These are phyloP conservation scores for Palythoa caribaeorum DNA, from an alignment of 92 coral and sea anemone genomes.

Conservation along the genomic window DNA sequence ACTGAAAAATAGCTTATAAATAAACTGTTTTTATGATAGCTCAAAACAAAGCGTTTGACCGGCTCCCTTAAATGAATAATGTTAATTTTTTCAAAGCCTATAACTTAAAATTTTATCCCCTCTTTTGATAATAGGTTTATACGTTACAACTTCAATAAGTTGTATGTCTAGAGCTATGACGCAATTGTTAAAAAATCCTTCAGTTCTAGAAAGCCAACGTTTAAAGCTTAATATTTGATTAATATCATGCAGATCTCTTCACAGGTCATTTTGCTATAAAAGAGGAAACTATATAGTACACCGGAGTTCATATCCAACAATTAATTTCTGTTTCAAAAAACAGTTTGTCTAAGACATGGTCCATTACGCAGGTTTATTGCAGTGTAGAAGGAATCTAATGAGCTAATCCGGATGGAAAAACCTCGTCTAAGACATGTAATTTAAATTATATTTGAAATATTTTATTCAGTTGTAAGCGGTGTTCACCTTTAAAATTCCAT, in stretches of 20 bases:
- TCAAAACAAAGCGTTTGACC: not conserved
- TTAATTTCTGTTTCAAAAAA: slow-evolving; percentile 12
- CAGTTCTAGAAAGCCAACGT: not conserved
- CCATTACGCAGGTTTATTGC: slow-evolving; percentile 20
- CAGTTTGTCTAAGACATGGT: not conserved
- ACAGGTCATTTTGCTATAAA: not conserved
- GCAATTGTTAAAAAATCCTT: not conserved
- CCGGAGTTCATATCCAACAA: not conserved
- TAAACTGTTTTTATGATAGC: not conserved
- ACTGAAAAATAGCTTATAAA: not conserved
- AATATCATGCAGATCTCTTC: not conserved
- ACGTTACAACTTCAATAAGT: no score
- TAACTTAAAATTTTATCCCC: no score
- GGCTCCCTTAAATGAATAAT: not conserved
- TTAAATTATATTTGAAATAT: no score
- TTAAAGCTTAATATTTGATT: not conserved
- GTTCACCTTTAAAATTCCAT: no score
- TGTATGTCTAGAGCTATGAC: no score
- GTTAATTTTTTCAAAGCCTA: no score
- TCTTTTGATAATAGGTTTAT: no score
- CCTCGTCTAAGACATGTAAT: no score
- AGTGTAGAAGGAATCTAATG: not conserved
- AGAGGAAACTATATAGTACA: not conserved
- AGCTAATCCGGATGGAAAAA: not conserved
- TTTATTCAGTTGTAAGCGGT: no score